Evolutionary conservation across 2,797 vertebrate genomes (phyloP).

Genomic region (Gobionotothen gibberifrons): DNA sequence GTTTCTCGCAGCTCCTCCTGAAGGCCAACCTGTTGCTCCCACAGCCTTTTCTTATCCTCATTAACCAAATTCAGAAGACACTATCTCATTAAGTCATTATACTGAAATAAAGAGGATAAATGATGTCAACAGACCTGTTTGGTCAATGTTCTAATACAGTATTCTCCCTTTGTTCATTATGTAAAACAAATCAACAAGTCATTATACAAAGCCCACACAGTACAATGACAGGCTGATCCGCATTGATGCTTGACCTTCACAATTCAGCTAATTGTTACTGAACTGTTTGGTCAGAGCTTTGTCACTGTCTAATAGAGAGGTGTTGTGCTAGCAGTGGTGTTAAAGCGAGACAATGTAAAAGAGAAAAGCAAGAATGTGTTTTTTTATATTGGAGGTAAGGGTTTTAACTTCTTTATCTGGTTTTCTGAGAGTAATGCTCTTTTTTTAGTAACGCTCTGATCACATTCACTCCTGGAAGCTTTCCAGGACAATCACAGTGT

Average conservation of each 20-base stretch:
- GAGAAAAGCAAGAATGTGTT: too few relatives aligned
- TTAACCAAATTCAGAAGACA: conserved; percentile 47
- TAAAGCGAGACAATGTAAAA: not conserved
- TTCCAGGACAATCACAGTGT: too few relatives aligned
- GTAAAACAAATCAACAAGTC: conserved; percentile 48
- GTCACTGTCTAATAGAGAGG: conserved; percentile 43
- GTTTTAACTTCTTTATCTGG: too few relatives aligned
- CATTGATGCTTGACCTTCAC: conserved; percentile 44
- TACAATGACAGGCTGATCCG: conserved; percentile 33
- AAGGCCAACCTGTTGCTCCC: conserved; percentile 51
- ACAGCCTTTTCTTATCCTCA: conserved; percentile 26
- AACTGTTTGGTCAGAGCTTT: conserved; percentile 34
- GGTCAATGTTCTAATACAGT: conserved; percentile 32
- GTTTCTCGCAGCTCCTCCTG: conserved; percentile 14
- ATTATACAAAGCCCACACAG: conserved; percentile 38
- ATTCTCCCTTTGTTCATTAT: conserved; percentile 45
- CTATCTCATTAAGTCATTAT: conserved; percentile 42
- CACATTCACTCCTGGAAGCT: too few relatives aligned
- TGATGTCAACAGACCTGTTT: conserved; percentile 41
- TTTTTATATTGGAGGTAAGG: too few relatives aligned
- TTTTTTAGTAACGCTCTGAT: too few relatives aligned
- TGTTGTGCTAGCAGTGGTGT: not conserved
- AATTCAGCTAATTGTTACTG: conserved; percentile 49
- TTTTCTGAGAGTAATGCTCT: too few relatives aligned
- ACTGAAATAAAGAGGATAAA: conserved; percentile 46